Base-by-base conservation (phyloP, 2,113 vertebrate genomes). In the Stomatorhinus ivindoensis region DNA sequence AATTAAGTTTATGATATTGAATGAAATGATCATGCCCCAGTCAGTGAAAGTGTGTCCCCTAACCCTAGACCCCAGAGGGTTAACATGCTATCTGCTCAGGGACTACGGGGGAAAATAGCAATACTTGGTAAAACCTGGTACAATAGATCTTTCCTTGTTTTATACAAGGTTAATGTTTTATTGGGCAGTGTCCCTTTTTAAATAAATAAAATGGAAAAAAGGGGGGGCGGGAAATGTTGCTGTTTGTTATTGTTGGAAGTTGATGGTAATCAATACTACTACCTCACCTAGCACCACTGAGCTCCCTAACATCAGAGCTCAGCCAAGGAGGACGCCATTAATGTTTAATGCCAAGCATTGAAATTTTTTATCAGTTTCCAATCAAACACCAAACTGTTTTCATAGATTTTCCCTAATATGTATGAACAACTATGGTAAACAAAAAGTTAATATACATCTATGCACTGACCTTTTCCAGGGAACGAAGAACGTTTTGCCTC, bases 391-490 rank as follows among this genome's bases (percentile, higher is more conserved):
- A 50, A 3, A 4, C 21, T 86, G 24, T 24, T 31, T 51, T 47
- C 42, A 31, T 31, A 51, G 24, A 24, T 31, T 42, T 47, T 86
- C 8, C 44, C 13, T 17, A 73, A 73, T 27, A 31, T 53, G 42
- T 48, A 86, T 11, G 47, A 61, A 1, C 47, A 51, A 35, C 21
- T 35, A 21, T 3, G 35, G 19, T 39, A 21, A 76, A n/a, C 11
- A n/a, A 61, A 61, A 9, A 61, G 55, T 61, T 61, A 61, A 9
- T 44, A 42, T 15, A 76, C 48, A 69, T 27, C 50, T 27, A 50
- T 27, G 76, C 50, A 95, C 97, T 96, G 92, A 99, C 98, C 97
- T 99, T 98, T 95, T 99, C 98, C 94, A 99, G 94, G 91, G 97
- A 98, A 90, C 98, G 98, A 76, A 99, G 97, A 76, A 98, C 95